A percentile compares a stretch with the other conserved stretches of the same genome.
Conservation (phyloP, 2,888 invertebrate genomes). For the Chloromyia formosa region DNA sequence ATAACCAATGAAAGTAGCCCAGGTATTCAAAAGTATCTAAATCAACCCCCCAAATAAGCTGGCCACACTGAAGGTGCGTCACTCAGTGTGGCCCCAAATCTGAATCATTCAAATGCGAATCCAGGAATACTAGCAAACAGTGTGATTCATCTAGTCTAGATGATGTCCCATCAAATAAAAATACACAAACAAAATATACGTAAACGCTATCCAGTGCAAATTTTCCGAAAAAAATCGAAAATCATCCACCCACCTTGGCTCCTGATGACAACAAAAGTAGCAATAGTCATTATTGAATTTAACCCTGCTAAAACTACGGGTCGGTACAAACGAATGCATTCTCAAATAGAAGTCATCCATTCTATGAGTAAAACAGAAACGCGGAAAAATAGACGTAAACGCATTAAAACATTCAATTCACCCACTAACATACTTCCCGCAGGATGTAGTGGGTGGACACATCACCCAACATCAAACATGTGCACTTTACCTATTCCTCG, state of each 20-base stretch:
- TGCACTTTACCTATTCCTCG: slow-evolving; percentile 28
- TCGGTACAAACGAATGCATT: slow-evolving; percentile 33
- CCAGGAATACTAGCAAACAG: too few species aligned
- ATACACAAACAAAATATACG: too few species aligned
- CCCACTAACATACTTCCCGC: slow-evolving; percentile 10
- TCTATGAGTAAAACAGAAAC: background rate
- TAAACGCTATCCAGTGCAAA: background rate
- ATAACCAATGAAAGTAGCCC: too few species aligned
- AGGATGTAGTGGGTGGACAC: slow-evolving; percentile 2
- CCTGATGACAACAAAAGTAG: slow-evolving; percentile 23
- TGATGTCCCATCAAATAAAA: too few species aligned
- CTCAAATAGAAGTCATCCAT: background rate
- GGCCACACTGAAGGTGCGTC: too few species aligned
- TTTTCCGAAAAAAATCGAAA: background rate
- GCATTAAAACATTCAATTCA: background rate
- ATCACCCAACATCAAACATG: background rate
- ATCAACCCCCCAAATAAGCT: too few species aligned
- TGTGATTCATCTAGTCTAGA: too few species aligned
- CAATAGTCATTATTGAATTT: slow-evolving; percentile 28
- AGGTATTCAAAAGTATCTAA: too few species aligned
- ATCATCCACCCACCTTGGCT: slow-evolving; percentile 21
- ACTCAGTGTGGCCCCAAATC: too few species aligned
- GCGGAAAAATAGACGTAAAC: background rate
- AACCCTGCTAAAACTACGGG: slow-evolving; percentile 8
- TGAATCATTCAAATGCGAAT: too few species aligned